Evolutionary conservation across 1,140 invertebrate genomes (phyloP).

Genomic region (Leptopilina clavipes): DNA sequence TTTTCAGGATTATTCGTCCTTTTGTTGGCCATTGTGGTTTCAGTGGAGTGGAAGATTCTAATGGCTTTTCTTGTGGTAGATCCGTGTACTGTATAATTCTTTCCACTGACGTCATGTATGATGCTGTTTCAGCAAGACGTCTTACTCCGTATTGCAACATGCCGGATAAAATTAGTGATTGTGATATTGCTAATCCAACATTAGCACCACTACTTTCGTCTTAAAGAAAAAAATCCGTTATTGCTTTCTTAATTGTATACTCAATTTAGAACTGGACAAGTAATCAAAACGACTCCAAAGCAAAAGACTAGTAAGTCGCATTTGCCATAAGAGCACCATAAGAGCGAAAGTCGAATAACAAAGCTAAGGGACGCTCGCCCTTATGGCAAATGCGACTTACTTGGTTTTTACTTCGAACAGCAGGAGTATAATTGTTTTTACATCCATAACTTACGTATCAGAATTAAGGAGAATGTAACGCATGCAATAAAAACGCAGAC

Average conservation of each 20-base stretch:
- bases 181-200: conserved; percentile 90
- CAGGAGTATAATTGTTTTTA: background rate
- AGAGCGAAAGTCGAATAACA: too few relatives aligned
- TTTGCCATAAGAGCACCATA: too few relatives aligned
- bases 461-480: conserved; percentile 70
- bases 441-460: conserved; percentile 56
- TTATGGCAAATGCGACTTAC: too few relatives aligned
- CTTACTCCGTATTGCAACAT: conserved; percentile 90
- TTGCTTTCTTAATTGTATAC: too few relatives aligned
- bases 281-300: too few relatives aligned
- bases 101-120: conserved; percentile 90
- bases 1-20: conserved; percentile 74
- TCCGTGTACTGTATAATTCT: conserved; percentile 84
- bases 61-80: conserved; percentile 77
- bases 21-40: conserved; percentile 72
- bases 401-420: too few relatives aligned
- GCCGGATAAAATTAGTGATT: conserved; percentile 85
- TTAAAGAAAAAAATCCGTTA: too few relatives aligned
- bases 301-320: too few relatives aligned
- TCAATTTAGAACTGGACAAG: too few relatives aligned
- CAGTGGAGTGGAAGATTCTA: conserved; percentile 65
- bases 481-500: conserved; percentile 57
- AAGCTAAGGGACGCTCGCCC: too few relatives aligned
- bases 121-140: conserved; percentile 82
- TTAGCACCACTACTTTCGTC: conserved; percentile 73